Evolutionary conservation across 2,888 invertebrate species (phyloP), one percentile per base, ranked within the genome.

Genomic region (Dryococelus australis): DNA sequence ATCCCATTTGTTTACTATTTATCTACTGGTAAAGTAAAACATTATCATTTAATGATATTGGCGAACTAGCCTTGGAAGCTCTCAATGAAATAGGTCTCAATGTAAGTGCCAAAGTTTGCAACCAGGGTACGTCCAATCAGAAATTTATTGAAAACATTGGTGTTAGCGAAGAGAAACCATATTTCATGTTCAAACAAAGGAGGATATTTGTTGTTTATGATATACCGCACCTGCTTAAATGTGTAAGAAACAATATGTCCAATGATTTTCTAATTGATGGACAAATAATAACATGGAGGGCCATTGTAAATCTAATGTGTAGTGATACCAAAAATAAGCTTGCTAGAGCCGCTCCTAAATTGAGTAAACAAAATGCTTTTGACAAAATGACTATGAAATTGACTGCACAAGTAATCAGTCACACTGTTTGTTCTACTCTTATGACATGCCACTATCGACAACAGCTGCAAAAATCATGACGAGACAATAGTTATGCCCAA

Each of bases 351-450:
- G 90, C 90, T 2, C 89, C 89, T 20, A 90, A n/a, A 86, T 87
- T 90, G 27, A 90, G 90, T 12, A 87, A 89, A 35, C 65, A 85
- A 13, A 88, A 89, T 51, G 85, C 87, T n/a, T 90, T 90, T 88
- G 89, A 90, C 85, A 89, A 89, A 86, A 90, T 90, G 90, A 89
- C 87, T 83, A 89, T 90, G 28, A 88, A 87, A 28, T 88, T 89
- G 35, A 90, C 90, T 12, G 88, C 90, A 0, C 90, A 90, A 89
- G 86, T 90, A 85, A 90, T 90, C 51, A 90, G 90, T 88, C 89
- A 89, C 28, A 88, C 90, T 0, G 88, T 90, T 16, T 85, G 88
- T 20, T 87, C 89, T 35, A 90, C 83, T 20, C 83, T 83, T 28
- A 83, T 27, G 83, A 28, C 83, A 83, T 28, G 10, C 83, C 0